Base-by-base conservation (phyloP, 1,140 invertebrate species). In the Catajapyx aquilonaris region DNA sequence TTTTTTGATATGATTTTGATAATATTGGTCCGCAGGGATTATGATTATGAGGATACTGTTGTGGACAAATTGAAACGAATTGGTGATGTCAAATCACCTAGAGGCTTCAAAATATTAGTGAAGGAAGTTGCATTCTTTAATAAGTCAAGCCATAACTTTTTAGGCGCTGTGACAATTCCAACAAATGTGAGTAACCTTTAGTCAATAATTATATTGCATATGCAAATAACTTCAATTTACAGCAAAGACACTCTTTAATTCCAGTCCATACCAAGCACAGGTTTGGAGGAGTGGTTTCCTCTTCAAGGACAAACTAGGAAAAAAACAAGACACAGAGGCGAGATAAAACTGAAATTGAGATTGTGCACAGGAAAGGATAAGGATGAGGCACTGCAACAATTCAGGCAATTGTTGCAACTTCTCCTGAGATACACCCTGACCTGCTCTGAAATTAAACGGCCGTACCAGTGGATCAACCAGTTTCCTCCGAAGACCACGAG, bases 81-180 rank as follows among this genome's bases (percentile, higher is more conserved):
- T 37, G 71, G 75, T 38, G 76, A 77, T 45, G 75, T 87, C 0
- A 85, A 85, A 57, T 81, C 80, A 5, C 73, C 81, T 0, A 72
- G 74, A 51, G 81, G 81, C 1, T 57, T 85, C 5, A 64, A 76
- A 16, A 85, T 83, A 56, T 53, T 85, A 10, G 74, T 95, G 59
- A 96, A 96, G 55, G 90, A 97, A 65, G 88, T 95, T 31, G 88
- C 88, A 1, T 77, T 87, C 5, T 81, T 78, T 2, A 83, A 83
- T 17, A 87, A 86, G 59, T 84, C 87, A 50, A 77, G 91, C 39
- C 93, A 96, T 55, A 90, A 96, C 59, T 77, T 96, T 42, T 81
- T 97, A 41, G 91, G 91, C 1, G 76, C 73, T 37, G 71, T 84
- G 33, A 71, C 75, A 49, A 74, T 95, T 49, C 68, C 73, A 2